Conservation (phyloP, 30 jellyfish, hydroid and myxozoan genomes). For the Hydractinia echinata region DNA sequence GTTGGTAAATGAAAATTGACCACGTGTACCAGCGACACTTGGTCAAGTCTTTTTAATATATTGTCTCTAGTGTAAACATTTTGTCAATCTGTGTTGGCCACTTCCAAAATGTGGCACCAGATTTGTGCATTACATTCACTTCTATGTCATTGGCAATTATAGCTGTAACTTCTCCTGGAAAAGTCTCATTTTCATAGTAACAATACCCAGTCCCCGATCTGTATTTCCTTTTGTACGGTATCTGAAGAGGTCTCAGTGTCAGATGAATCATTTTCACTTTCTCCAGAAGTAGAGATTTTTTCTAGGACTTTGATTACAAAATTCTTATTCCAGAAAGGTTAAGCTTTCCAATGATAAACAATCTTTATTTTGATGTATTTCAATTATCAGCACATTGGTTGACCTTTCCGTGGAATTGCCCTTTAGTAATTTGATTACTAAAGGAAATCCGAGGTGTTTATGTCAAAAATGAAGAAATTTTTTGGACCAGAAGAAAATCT, state of each 20-base stretch:
- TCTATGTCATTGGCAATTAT: conserved; percentile 14
- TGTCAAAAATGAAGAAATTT: no score
- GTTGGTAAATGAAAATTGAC: conserved; percentile 8
- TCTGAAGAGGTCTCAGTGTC: conserved; percentile 20
- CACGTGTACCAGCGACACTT: conserved; percentile 14
- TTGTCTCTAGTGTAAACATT: conserved; percentile 3
- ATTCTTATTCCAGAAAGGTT: no score
- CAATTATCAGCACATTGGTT: no score
- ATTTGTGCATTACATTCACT: conserved; percentile 22
- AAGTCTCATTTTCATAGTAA: conserved; percentile 21
- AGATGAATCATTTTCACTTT: conserved; percentile 1
- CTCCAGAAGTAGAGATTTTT: no score
- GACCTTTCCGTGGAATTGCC: no score
- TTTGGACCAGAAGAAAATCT: no score
- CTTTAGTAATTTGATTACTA: no score
- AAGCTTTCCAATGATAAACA: no score
- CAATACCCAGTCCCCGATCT: conserved; percentile 28
- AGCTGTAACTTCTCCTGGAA: conserved; percentile 29
- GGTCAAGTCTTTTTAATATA: conserved; percentile 3
- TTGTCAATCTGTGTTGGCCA: conserved; percentile 14
- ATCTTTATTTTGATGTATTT: no score
- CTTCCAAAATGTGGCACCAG: conserved; percentile 16
- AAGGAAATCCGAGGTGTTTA: no score
- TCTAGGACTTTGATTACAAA: no score
- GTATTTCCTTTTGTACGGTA: conserved; percentile 21